Conservation (phyloP, 2,113 vertebrate genomes). For the Psittacus erithacus region DNA sequence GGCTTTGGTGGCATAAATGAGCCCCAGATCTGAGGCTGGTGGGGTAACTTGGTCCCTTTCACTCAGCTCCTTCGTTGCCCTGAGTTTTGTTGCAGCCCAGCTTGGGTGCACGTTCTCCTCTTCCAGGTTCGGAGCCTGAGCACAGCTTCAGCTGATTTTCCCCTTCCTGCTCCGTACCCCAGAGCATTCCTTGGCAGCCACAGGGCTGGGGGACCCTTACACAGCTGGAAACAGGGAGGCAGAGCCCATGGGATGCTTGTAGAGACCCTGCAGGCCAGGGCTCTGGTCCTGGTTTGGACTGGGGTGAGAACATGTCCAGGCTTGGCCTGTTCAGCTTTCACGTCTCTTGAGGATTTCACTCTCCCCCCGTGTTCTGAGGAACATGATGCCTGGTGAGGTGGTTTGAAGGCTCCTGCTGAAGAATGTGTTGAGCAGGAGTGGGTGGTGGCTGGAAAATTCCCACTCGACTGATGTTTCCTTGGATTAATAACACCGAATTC, state of each 20-base stretch:
- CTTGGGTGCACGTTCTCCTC: fast-evolving
- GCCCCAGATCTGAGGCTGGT: too few species aligned
- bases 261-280: background rate
- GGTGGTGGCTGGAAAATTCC: background rate
- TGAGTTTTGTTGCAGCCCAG: background rate
- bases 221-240: fast-evolving
- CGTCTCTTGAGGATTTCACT: background rate
- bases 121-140: too few species aligned
- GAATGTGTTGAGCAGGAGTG: background rate
- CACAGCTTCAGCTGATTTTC: background rate
- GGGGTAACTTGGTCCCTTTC: background rate
- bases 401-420: background rate
- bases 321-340: background rate
- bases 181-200: fast-evolving
- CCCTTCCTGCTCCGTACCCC: too few species aligned
- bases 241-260: background rate
- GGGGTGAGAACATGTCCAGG: background rate
- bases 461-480: fast-evolving
- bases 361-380: background rate
- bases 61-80: fast-evolving
- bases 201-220: background rate
- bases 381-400: background rate
- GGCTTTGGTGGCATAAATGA: background rate
- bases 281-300: background rate
- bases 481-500: background rate